Conservation (phyloP, 2,888 invertebrate genomes). For the Troides aeacus region DNA sequence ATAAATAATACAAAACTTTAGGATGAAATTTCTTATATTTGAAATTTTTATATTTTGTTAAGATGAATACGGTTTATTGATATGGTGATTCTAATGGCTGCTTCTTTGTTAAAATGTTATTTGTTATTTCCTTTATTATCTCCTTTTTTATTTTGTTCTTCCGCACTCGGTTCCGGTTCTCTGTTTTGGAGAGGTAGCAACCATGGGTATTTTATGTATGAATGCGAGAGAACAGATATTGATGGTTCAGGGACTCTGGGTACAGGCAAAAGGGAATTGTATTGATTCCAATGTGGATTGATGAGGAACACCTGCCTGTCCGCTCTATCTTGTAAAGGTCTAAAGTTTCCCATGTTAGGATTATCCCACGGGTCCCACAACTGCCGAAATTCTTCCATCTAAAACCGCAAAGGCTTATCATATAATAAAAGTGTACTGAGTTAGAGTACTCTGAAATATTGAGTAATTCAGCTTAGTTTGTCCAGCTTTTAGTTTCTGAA, state of each 20-base stretch:
- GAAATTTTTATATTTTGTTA: too few species aligned
- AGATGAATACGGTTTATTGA: too few species aligned
- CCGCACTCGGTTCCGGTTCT: slow-evolving; percentile 45
- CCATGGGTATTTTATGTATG: slow-evolving; percentile 52
- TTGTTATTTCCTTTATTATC: background rate
- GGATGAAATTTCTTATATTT: too few species aligned
- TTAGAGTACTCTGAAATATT: too few species aligned
- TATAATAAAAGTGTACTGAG: too few species aligned
- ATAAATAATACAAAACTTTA: too few species aligned
- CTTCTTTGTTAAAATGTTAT: background rate
- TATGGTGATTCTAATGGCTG: background rate
- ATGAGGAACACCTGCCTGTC: slow-evolving; percentile 76
- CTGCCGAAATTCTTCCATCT: slow-evolving; percentile 78
- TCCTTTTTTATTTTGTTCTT: slow-evolving; percentile 34
- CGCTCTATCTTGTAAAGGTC: slow-evolving; percentile 67
- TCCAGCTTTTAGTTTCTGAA: too few species aligned
- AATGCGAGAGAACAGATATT: slow-evolving; percentile 59
- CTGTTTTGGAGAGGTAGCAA: slow-evolving; percentile 63
- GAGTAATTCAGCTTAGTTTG: too few species aligned
- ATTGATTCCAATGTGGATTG: slow-evolving; percentile 72
- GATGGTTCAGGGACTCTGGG: slow-evolving; percentile 59
- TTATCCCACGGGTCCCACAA: slow-evolving; percentile 75
- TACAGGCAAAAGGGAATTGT: slow-evolving; percentile 72
- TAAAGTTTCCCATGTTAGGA: slow-evolving; percentile 75
- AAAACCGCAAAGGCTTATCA: background rate